Conservation (phyloP, 2,888 invertebrate species). For the Coleophora deauratella region DNA sequence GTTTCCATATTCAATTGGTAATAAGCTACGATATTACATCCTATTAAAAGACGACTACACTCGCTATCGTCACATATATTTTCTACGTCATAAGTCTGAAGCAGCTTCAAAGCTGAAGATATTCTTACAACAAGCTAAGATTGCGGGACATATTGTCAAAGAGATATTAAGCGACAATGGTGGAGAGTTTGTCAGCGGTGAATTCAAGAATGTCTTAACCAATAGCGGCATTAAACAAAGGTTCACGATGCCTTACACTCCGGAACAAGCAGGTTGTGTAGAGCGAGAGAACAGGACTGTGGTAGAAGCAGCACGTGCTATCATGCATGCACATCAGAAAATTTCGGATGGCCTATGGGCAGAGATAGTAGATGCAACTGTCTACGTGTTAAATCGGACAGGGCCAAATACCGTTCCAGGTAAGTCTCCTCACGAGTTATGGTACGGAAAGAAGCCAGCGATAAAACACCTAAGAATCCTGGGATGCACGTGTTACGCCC, state of each 20-base stretch:
- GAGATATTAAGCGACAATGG: constrained; percentile 2
- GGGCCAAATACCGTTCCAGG: constrained; percentile 1
- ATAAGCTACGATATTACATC: neutral
- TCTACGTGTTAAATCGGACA: constrained; percentile 5
- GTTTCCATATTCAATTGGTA: neutral
- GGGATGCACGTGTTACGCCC: constrained; percentile 2
- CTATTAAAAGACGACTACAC: neutral
- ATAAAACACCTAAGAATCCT: constrained; percentile 6
- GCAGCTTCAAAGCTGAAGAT: neutral
- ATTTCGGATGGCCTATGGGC: too few species aligned
- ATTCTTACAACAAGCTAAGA: neutral
- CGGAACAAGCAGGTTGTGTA: neutral
- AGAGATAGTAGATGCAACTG: too few species aligned
- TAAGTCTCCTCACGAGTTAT: constrained; percentile 6
- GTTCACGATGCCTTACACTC: constrained; percentile 3
- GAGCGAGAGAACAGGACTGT: constrained; percentile 3
- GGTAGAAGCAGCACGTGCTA: constrained; percentile 1
- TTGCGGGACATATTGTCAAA: constrained; percentile 1
- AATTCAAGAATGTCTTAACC: neutral
- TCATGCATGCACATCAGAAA: constrained; percentile 3
- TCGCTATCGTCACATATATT: neutral
- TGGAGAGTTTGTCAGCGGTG: neutral
- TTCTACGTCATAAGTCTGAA: neutral
- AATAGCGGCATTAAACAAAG: constrained; percentile 1
- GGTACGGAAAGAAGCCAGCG: constrained; percentile 5